Conservation (phyloP, 2,888 invertebrate genomes). For the Drosophila villosipedis region DNA sequence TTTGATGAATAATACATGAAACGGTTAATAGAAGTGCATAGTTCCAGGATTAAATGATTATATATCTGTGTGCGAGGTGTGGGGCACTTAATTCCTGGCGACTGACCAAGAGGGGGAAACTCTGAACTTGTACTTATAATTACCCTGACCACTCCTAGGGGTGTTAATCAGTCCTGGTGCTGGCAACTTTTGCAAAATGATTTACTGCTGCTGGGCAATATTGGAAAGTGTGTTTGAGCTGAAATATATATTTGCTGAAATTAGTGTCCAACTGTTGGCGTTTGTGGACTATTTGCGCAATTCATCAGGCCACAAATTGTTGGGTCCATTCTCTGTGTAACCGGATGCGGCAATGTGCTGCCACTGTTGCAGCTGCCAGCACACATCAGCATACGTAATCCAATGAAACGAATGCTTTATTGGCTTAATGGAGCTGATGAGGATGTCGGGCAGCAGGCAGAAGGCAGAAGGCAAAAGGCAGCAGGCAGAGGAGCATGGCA, state of each 20-base stretch:
- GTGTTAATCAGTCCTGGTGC: slow-evolving; percentile 45
- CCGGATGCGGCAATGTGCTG: slow-evolving; percentile 58
- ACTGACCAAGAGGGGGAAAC: slow-evolving; percentile 23
- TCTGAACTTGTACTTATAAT: slow-evolving; percentile 44
- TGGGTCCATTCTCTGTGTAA: slow-evolving; percentile 56
- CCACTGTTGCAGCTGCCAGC: background rate
- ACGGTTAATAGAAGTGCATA: slow-evolving; percentile 53
- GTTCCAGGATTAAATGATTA: slow-evolving; percentile 73
- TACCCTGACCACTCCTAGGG: slow-evolving; percentile 43
- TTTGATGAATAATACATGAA: slow-evolving; percentile 76
- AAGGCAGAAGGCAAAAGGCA: background rate
- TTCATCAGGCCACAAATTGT: slow-evolving; percentile 74
- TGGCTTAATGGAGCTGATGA: slow-evolving; percentile 78
- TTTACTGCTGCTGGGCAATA: slow-evolving; percentile 40
- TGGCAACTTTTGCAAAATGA: slow-evolving; percentile 49
- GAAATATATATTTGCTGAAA: slow-evolving; percentile 53
- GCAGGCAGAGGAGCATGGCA: background rate
- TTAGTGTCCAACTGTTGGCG: slow-evolving; percentile 42
- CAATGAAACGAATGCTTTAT: slow-evolving; percentile 82
- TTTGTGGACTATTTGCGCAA: slow-evolving; percentile 64
- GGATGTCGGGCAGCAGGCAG: slow-evolving; percentile 37
- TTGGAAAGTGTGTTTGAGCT: slow-evolving; percentile 21
- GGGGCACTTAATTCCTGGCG: slow-evolving; percentile 47
- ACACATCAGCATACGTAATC: slow-evolving; percentile 76
- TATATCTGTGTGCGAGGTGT: slow-evolving; percentile 44